A percentile compares a stretch with the other conserved stretches of the same genome.
These are phyloP conservation scores for Leptinotarsa tumamoca DNA, from an alignment of 2,888 invertebrate genomes.

Conservation along the genomic window DNA sequence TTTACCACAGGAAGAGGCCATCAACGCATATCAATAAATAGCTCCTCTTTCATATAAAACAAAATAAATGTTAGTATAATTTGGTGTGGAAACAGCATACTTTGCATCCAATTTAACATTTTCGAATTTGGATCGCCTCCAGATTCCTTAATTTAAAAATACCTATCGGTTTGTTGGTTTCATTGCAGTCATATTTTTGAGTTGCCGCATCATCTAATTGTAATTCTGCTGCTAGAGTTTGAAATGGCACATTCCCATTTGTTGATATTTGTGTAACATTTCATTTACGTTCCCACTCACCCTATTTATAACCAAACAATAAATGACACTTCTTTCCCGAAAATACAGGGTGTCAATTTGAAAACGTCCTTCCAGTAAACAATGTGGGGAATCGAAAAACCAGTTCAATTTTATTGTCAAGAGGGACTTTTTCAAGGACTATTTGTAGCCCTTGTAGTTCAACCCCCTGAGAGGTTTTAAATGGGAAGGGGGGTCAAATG, in stretches of 20 bases:
- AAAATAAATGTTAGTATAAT: conserved; percentile 17
- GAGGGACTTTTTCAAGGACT: no score
- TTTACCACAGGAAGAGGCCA: background rate
- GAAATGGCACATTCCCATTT: conserved; percentile 13
- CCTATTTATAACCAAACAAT: background rate
- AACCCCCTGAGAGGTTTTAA: no score
- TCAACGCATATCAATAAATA: conserved; percentile 12
- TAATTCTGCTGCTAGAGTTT: conserved; percentile 19
- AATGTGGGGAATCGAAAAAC: no score
- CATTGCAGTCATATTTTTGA: conserved; percentile 36
- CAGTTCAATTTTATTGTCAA: no score
- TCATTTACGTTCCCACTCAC: conserved; percentile 14
- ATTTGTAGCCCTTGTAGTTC: no score
- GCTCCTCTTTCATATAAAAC: conserved; percentile 1
- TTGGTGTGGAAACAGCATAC: conserved; percentile 18
- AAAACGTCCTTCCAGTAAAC: no score
- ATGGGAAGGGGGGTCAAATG: no score
- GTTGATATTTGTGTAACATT: conserved; percentile 21
- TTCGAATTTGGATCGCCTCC: conserved; percentile 34
- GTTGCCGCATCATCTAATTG: conserved; percentile 33
- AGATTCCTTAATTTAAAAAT: conserved; percentile 37
- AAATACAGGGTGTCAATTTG: no score
- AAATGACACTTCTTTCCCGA: background rate
- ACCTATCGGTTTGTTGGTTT: conserved; percentile 29
- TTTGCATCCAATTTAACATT: conserved; percentile 35